Base-by-base conservation (phyloP, 2,888 invertebrate genomes). In the Nomada goodeniana region DNA sequence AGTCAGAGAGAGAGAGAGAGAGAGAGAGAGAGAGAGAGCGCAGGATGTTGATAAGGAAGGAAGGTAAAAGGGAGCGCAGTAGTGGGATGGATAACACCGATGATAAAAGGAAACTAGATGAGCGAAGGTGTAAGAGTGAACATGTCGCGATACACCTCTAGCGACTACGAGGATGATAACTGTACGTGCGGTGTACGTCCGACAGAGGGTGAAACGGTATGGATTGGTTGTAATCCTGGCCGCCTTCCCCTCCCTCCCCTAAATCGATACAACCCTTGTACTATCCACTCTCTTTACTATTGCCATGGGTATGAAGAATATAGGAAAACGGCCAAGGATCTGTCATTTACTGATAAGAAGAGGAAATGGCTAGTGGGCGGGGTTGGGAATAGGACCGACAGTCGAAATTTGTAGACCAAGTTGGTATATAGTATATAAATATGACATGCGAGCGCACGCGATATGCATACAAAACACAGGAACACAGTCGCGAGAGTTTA, bases 201-300 rank as follows among this genome's bases (percentile, higher is more conserved):
- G 87, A 86, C 88, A 84, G 57, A 83, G 84, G 84, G 83, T 81
- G 88, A 87, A 81, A 81, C 77, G 85, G 80, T 76, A 76, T 68
- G 83, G 86, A 87, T 84, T 88, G 82, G 80, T 76, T 80, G 81
- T 76, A 82, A 85, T 86, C 79, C 69, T 85, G 83, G 81, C 86
- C 86, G 83, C 87, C 85, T 85, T 81, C 78, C 86, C 86, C 80
- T 74, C 67, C 63, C 64, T 70, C 73, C 64, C 82, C 75, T 65
- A 85, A 87, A 89, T 86, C 85, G 87, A 88, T 88, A 87, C 88
- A 90, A 84, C 89, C 88, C 89, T 91, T 91, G 90, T 91, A 90
- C 92, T 92, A 91, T 91, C 91, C 90, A 92, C 91, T 91, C 90
- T 90, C 91, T 89, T 91, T 89, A 90, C 91, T 90, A 91, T 90